Evolutionary conservation across 1,140 invertebrate species (phyloP), one percentile per base, ranked within the genome.

Genomic region (Hyles vespertilio): DNA sequence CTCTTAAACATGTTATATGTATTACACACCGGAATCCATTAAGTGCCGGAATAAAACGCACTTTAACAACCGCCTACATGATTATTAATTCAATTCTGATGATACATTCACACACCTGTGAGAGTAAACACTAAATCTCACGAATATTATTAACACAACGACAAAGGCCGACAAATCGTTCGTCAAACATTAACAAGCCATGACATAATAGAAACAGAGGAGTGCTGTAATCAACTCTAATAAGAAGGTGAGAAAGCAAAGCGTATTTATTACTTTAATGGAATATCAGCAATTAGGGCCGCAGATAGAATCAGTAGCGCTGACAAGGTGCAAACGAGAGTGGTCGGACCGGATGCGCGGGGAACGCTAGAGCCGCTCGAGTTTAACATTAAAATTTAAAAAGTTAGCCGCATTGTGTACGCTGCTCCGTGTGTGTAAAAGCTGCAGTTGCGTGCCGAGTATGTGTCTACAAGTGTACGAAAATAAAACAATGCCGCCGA

Each of bases 261-360:
- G 65, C 71, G 69, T 81, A 83, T 83, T 82, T 82, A 86, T 80
- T 81, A 86, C 72, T 83, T 80, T 84, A 84, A 86, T 82, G 83
- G 78, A 87, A 84, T 88, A 88, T 86, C 77, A 88, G 76, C 82
- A 86, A 86, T 86, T 85, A 88, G 75, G 70, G 63, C 58, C 61
- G 53, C 59, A 79, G 80, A 84, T 83, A 82, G 75, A 79, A 88
- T 88, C 85, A 70, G 80, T 76, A 72, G 80, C 73, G 81, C 83
- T 85, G 85, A 85, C 83, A 86, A 85, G 81, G 83, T 86, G 85
- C 81, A 86, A 88, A 88, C 83, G 80, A 86, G 83, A 84, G 74
- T 80, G 77, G 66, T 61, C 63, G 62, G 62, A 77, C 83, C 83
- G 83, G 84, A 84, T 81, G 74, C 74, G 74, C 75, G 69, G 69